These are phyloP conservation scores for Drosophila virilis DNA, from an alignment of 1,140 invertebrate species.

Conservation along the genomic window DNA sequence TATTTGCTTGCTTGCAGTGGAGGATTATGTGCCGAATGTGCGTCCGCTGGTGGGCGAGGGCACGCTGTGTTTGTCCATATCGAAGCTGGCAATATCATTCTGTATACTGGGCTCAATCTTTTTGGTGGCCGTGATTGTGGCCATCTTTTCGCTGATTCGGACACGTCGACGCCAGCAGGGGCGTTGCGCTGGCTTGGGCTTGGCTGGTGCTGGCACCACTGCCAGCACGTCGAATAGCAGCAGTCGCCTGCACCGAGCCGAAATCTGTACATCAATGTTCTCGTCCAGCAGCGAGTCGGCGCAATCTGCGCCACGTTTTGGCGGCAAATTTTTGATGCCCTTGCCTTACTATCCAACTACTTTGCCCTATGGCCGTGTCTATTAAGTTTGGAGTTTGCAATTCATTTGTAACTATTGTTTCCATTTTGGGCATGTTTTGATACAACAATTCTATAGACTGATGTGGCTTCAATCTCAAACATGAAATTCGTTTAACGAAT, in stretches of 20 bases:
- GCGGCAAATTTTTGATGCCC: slow-evolving; percentile 79
- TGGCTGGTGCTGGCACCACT: slow-evolving; percentile 35
- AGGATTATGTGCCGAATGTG: slow-evolving; percentile 74
- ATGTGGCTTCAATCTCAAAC: slow-evolving; percentile 56
- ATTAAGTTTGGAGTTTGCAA: slow-evolving; percentile 36
- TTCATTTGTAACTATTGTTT: slow-evolving; percentile 10
- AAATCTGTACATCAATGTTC: slow-evolving; percentile 82
- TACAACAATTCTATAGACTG: slow-evolving; percentile 63
- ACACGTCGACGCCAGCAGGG: slow-evolving; percentile 83
- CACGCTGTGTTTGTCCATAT: slow-evolving; percentile 88
- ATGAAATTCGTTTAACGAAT: slow-evolving; percentile 73
- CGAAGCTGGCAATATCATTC: slow-evolving; percentile 89
- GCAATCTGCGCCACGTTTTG: slow-evolving; percentile 77
- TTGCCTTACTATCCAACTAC: slow-evolving; percentile 81
- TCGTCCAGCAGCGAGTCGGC: slow-evolving; percentile 82
- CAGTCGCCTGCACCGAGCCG: slow-evolving; percentile 67
- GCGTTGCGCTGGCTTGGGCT: slow-evolving; percentile 40
- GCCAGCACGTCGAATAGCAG: slow-evolving; percentile 70
- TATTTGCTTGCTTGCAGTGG: slow-evolving; percentile 55
- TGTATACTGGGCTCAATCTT: slow-evolving; percentile 89
- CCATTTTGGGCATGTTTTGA: slow-evolving; percentile 11
- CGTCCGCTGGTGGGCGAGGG: slow-evolving; percentile 66
- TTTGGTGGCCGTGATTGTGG: slow-evolving; percentile 87
- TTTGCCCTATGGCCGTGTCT: slow-evolving; percentile 81
- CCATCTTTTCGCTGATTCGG: slow-evolving; percentile 87